Conservation (phyloP, 2,113 vertebrate species). For the Crocuta crocuta region DNA sequence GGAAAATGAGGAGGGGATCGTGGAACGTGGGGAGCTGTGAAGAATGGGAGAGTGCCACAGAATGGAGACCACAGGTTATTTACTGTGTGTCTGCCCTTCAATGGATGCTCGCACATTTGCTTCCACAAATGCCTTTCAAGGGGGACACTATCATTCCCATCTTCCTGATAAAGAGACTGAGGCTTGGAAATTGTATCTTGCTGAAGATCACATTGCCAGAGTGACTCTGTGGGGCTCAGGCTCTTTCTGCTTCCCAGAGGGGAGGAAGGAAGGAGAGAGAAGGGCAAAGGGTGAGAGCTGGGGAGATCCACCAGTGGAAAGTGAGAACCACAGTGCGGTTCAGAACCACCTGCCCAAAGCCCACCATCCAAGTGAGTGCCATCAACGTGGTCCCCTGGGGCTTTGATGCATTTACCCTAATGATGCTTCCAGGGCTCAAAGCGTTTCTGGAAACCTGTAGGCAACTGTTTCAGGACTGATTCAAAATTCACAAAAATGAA, state of each 20-base stretch:
- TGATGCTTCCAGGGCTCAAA: background rate
- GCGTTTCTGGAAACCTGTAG: background rate
- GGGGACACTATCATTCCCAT: background rate
- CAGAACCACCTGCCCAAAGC: background rate
- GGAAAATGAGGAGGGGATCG: accelerated
- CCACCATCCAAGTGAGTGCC: accelerated
- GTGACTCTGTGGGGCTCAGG: background rate
- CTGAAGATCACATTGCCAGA: background rate
- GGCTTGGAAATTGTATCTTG: background rate
- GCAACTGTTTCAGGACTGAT: background rate
- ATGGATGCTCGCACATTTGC: background rate
- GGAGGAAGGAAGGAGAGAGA: background rate
- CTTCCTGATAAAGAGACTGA: background rate
- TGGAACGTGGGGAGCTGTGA: background rate
- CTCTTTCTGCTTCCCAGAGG: background rate
- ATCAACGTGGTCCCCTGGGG: background rate
- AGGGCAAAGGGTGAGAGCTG: background rate
- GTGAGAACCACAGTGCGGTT: background rate
- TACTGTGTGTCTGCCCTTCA: background rate
- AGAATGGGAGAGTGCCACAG: background rate
- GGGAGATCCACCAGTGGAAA: background rate
- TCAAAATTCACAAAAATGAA: background rate
- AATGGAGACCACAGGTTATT: accelerated
- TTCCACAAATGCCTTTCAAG: background rate
- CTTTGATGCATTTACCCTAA: background rate